A percentile compares a stretch with the other conserved stretches of the same genome.
These are phyloP conservation scores for Eumacrocentrus americanus DNA, from an alignment of 2,888 invertebrate species.

Conservation along the genomic window DNA sequence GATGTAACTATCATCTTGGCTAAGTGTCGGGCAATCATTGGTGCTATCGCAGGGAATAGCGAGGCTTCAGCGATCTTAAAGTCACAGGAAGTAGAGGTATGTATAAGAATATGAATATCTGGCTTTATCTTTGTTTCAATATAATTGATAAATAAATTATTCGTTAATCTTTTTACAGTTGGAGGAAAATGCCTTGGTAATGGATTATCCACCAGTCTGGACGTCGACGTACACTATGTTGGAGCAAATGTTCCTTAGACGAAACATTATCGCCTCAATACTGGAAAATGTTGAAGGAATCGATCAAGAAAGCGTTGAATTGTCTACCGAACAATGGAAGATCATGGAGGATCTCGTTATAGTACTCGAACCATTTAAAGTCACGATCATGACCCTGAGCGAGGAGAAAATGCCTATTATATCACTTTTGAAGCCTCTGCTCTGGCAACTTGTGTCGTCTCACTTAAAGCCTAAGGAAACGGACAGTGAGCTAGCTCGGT, in stretches of 20 bases:
- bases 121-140: slow-evolving; percentile 2
- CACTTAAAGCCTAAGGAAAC: slow-evolving; percentile 60
- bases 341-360: slow-evolving; percentile 60
- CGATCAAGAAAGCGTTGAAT: slow-evolving; percentile 52
- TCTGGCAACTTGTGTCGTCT: slow-evolving; percentile 62
- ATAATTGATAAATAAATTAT: neutral
- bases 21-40: slow-evolving; percentile 59
- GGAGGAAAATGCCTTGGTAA: slow-evolving; percentile 52
- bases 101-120: no score
- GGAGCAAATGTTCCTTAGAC: slow-evolving; percentile 57
- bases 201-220: slow-evolving; percentile 61
- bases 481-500: slow-evolving; percentile 55
- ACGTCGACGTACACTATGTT: slow-evolving; percentile 63
- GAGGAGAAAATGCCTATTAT: slow-evolving; percentile 63
- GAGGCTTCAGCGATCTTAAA: slow-evolving; percentile 52
- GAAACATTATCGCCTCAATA: slow-evolving; percentile 53
- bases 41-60: slow-evolving; percentile 54
- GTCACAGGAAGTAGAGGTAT: slow-evolving; percentile 60
- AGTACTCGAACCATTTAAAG: slow-evolving; percentile 63
- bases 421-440: slow-evolving; percentile 63
- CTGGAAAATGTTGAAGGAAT: slow-evolving; percentile 55
- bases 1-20: slow-evolving; percentile 56
- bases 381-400: slow-evolving; percentile 62
- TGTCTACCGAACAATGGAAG: slow-evolving; percentile 60
- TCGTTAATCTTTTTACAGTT: slow-evolving; percentile 40